A percentile compares a stretch with the other conserved stretches of the same genome.
Evolutionary conservation across 2,113 vertebrate species (phyloP).

Genomic region (Pelmatolapia mariae): DNA sequence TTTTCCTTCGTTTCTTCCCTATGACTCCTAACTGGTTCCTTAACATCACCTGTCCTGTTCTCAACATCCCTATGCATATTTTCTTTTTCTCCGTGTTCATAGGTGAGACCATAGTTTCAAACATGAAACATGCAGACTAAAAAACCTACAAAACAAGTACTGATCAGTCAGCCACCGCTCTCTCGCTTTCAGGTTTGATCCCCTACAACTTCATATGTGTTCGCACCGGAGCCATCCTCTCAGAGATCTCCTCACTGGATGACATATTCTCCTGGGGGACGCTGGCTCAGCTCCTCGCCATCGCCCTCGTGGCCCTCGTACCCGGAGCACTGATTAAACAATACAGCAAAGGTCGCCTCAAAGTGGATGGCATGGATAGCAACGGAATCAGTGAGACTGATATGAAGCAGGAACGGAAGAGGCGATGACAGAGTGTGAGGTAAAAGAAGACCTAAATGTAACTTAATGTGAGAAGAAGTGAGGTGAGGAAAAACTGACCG

Average conservation of each 20-base stretch:
- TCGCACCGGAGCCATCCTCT: constrained; percentile 90
- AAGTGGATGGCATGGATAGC: constrained; percentile 63
- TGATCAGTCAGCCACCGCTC: neutral
- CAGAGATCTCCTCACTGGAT: constrained; percentile 86
- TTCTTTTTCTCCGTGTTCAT: constrained; percentile 95
- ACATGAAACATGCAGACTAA: too few species aligned
- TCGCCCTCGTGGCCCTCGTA: constrained; percentile 83
- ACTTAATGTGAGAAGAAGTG: neutral
- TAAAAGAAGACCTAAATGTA: neutral
- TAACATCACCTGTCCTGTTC: constrained; percentile 91
- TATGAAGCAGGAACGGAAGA: constrained; percentile 69
- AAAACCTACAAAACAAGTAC: neutral
- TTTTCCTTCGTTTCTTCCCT: constrained; percentile 95
- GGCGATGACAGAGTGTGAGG: constrained; percentile 18
- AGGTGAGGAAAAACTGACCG: neutral
- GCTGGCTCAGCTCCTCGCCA: constrained; percentile 82
- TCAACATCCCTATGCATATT: constrained; percentile 87
- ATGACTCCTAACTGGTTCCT: constrained; percentile 99
- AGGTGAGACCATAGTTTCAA: constrained; percentile 73
- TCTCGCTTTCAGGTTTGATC: constrained; percentile 78
- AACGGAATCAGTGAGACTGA: constrained; percentile 33
- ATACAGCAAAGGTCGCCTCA: constrained; percentile 75
- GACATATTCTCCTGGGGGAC: constrained; percentile 92
- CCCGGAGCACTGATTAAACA: constrained; percentile 88
- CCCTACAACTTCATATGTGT: constrained; percentile 99